phyloP scores from a whole-genome alignment of 92 coral and sea anemone species.

The Porites rus region DNA sequence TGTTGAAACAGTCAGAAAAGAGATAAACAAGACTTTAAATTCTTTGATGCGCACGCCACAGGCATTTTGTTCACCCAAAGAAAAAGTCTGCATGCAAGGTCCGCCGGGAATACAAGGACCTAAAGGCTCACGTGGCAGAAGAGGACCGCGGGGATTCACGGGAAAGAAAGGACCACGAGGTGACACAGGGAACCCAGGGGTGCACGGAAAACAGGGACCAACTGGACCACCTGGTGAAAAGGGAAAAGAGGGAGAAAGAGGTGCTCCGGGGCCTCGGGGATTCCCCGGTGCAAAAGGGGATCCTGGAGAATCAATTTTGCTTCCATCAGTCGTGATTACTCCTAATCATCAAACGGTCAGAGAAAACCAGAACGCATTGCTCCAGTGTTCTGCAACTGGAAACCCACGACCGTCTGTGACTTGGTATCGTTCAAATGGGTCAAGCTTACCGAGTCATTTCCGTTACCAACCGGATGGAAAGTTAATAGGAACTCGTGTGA shows the following conservation, averaged over 20 bases:
- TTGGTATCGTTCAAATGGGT: not conserved
- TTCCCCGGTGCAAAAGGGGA: constrained; percentile 33
- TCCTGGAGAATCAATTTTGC: constrained; percentile 36
- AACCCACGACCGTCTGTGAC: constrained; percentile 19
- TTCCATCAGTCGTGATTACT: constrained; percentile 14
- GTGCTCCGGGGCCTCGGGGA: constrained; percentile 33
- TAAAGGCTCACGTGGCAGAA: constrained; percentile 34
- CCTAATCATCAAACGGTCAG: constrained; percentile 24
- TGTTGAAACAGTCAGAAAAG: constrained; percentile 26
- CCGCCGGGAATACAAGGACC: constrained; percentile 50
- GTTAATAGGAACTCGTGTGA: constrained; percentile 17
- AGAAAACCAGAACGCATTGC: constrained; percentile 33
- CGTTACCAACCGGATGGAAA: constrained; percentile 6
- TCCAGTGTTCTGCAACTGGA: constrained; percentile 47
- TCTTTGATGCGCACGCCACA: not conserved
- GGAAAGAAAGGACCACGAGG: constrained; percentile 47
- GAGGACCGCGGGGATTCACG: constrained; percentile 32
- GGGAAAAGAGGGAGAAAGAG: constrained; percentile 1
- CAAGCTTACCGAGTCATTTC: not conserved
- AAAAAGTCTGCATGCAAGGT: constrained; percentile 36
- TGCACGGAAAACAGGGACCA: constrained; percentile 31
- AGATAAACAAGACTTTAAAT: constrained; percentile 41
- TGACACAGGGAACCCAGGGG: constrained; percentile 19
- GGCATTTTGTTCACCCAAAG: constrained; percentile 27
- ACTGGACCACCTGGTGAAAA: constrained; percentile 18